phyloP scores from a whole-genome alignment of 2,888 invertebrate species.

The Tipula helvola region DNA sequence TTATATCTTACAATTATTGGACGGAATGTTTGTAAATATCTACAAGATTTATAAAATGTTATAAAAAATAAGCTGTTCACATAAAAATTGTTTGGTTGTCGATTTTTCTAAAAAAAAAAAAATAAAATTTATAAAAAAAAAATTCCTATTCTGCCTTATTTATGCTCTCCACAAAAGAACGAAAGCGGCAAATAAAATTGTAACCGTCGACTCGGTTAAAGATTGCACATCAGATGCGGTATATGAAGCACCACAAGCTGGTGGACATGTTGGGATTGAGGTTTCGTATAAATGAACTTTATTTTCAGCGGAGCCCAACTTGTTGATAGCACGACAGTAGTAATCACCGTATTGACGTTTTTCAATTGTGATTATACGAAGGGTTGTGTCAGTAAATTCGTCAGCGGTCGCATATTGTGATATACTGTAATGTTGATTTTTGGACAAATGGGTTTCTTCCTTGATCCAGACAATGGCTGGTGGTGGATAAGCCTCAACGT shows the following conservation, averaged over 20 bases:
- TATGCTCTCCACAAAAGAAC: not conserved
- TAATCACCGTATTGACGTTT: conserved; percentile 80
- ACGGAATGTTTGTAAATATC: not conserved
- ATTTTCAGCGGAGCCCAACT: conserved; percentile 69
- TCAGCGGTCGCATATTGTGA: conserved; percentile 87
- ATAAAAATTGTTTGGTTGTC: not conserved
- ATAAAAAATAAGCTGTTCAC: not conserved
- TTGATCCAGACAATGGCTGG: conserved; percentile 88
- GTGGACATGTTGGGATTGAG: conserved; percentile 84
- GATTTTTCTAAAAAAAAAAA: not conserved
- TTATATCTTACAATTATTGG: not conserved
- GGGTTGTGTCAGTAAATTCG: conserved; percentile 81
- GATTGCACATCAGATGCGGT: conserved; percentile 27
- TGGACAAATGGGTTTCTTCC: conserved; percentile 65
- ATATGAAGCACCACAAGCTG: conserved; percentile 55
- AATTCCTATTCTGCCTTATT: not conserved
- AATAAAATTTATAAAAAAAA: not conserved
- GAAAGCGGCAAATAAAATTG: conserved; percentile 33
- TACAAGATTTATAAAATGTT: not conserved
- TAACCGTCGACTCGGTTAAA: conserved; percentile 31
- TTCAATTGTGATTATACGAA: conserved; percentile 81
- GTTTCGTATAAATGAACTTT: conserved; percentile 76
- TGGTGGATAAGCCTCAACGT: conserved; percentile 88
- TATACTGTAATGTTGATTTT: conserved; percentile 84
- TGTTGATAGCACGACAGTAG: conserved; percentile 78